Conservation (phyloP, 2,113 vertebrate genomes). For the Pituophis catenifer region DNA sequence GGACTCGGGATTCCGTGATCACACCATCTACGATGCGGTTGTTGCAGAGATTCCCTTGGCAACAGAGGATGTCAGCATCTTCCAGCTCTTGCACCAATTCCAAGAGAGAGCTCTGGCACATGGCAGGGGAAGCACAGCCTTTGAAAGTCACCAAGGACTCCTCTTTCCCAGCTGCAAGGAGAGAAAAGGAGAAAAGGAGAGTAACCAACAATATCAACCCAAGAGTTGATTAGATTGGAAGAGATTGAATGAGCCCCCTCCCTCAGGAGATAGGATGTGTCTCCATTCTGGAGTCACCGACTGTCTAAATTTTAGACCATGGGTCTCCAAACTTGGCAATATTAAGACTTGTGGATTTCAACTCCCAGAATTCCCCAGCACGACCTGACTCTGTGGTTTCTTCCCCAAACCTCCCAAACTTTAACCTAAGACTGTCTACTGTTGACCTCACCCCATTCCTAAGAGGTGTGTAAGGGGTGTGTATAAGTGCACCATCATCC, state of each 20-base stretch:
- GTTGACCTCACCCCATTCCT: no score
- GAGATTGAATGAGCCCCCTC: not conserved
- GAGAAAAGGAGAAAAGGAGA: not conserved
- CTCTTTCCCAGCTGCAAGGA: not conserved
- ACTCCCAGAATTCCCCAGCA: not conserved
- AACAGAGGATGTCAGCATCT: not conserved
- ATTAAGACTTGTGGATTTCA: no score
- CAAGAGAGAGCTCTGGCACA: slow-evolving; percentile 27
- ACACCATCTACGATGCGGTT: not conserved
- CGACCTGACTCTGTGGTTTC: no score
- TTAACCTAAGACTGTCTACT: no score
- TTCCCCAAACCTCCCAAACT: no score
- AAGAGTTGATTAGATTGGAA: not conserved
- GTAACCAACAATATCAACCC: not conserved
- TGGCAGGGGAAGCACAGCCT: slow-evolving; percentile 23
- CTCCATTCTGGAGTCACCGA: not conserved
- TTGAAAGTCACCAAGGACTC: slow-evolving; percentile 13
- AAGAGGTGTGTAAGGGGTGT: no score
- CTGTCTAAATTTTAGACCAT: not conserved
- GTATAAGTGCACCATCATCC: fast-evolving
- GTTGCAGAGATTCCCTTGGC: slow-evolving; percentile 22
- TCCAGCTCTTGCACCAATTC: slow-evolving; percentile 31
- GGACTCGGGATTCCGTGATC: not conserved
- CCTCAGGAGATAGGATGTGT: not conserved
- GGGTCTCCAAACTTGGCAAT: not conserved